Conservation (phyloP, 2,113 vertebrate genomes). For the Copsychus sechellarum region DNA sequence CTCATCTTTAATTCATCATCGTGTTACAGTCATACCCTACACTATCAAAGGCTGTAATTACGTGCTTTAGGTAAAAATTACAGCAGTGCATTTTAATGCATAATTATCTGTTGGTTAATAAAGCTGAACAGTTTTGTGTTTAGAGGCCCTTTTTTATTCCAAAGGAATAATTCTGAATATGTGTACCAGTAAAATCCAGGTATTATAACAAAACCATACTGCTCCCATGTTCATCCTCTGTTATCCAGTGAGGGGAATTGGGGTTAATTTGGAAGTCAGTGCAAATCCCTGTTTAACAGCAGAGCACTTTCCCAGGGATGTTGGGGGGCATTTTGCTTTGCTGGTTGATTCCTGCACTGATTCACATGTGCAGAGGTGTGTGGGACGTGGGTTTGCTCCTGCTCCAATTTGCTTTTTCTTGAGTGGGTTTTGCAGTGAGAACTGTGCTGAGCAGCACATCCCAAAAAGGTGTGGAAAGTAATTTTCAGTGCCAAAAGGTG, state of each 20-base stretch:
- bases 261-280: background rate
- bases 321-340: background rate
- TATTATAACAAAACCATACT: background rate
- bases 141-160: background rate
- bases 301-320: background rate
- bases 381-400: background rate
- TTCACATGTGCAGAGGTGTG: background rate
- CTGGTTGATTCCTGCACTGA: background rate
- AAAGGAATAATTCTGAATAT: background rate
- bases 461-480: background rate
- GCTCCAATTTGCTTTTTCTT: background rate
- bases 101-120: slow-evolving; percentile 27
- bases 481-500: background rate
- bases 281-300: background rate
- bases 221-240: background rate
- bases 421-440: background rate
- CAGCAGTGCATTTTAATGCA: background rate
- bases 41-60: slow-evolving; percentile 4
- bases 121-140: background rate
- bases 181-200: background rate
- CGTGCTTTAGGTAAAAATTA: background rate
- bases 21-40: background rate
- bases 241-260: background rate
- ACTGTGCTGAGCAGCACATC: background rate
- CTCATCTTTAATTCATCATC: background rate